Percentiles rank a stretch among this genome's conserved stretches.
Evolutionary conservation across 1,140 invertebrate species (phyloP).

Genomic region (Plectrocnemia conspersa): DNA sequence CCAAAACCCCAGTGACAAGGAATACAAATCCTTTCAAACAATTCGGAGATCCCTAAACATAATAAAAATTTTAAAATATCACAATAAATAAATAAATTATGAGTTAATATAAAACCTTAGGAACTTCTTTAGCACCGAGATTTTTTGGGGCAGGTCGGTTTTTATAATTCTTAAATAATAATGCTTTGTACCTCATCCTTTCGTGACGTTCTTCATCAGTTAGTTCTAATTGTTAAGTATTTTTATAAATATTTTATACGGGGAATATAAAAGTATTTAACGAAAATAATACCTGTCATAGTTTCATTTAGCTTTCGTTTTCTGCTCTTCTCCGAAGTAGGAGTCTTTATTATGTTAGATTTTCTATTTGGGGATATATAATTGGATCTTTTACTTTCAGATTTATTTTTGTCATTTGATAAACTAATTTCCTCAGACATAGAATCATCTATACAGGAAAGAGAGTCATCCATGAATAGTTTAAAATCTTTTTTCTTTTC

Average conservation of each 20-base stretch:
- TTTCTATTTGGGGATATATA: not conserved
- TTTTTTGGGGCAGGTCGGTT: constrained; percentile 71
- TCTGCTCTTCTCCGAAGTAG: not conserved
- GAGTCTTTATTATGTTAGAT: not conserved
- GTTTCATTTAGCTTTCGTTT: constrained; percentile 7
- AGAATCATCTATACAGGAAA: not conserved
- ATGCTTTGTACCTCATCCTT: constrained; percentile 57
- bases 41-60: constrained; percentile 62
- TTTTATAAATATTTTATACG: not conserved
- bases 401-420: not conserved
- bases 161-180: constrained; percentile 67
- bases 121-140: constrained; percentile 77
- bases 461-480: not conserved
- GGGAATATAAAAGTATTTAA: not conserved
- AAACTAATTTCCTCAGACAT: too few relatives aligned
- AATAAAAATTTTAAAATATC: constrained; percentile 22
- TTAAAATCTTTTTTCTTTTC: constrained; percentile 9
- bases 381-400: not conserved
- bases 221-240: constrained; percentile 40
- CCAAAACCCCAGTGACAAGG: constrained; percentile 81
- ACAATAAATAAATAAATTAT: constrained; percentile 11
- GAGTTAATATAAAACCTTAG: constrained; percentile 53
- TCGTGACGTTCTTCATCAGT: constrained; percentile 61
- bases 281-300: not conserved
- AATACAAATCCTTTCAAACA: constrained; percentile 77